These are phyloP conservation scores for Dendroctonus ponderosae DNA, from an alignment of 1,140 invertebrate genomes.

Conservation along the genomic window DNA sequence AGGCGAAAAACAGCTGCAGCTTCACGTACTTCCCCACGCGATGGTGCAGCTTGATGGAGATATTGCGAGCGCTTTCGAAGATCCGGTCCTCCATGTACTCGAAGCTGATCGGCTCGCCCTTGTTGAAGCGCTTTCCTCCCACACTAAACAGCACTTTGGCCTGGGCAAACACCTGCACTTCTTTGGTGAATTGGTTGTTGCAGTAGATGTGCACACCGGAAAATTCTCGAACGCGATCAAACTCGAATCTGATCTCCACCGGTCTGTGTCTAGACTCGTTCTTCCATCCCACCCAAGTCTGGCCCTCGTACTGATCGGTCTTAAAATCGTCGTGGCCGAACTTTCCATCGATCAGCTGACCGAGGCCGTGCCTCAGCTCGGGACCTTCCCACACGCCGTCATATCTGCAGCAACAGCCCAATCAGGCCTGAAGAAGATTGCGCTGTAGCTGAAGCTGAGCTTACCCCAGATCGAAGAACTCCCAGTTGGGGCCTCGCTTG, in stretches of 20 bases:
- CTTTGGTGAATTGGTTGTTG: constrained; percentile 78
- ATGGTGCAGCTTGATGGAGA: constrained; percentile 73
- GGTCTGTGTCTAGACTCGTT: constrained; percentile 72
- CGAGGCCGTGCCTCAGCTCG: constrained; percentile 71
- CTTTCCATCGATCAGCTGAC: constrained; percentile 77
- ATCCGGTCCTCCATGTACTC: constrained; percentile 58
- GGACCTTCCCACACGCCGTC: constrained; percentile 63
- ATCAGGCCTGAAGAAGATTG: background rate
- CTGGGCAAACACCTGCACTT: constrained; percentile 70
- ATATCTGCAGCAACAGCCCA: constrained; percentile 52
- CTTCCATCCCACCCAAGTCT: constrained; percentile 90
- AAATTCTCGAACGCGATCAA: constrained; percentile 85
- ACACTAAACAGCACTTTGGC: constrained; percentile 68
- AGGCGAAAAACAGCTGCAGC: constrained; percentile 73
- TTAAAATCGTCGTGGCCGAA: constrained; percentile 69
- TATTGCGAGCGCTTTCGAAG: constrained; percentile 65
- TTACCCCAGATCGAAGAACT: constrained; percentile 71
- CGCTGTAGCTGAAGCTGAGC: background rate
- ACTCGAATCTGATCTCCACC: constrained; percentile 81
- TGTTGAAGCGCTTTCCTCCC: constrained; percentile 65
- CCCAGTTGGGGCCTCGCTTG: constrained; percentile 65
- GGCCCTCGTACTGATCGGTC: constrained; percentile 62
- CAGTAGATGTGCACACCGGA: constrained; percentile 78
- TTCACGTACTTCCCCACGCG: constrained; percentile 75
- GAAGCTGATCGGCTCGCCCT: constrained; percentile 61